A percentile compares a stretch with the other conserved stretches of the same genome.
Evolutionary conservation across 2,113 vertebrate genomes (phyloP).

Genomic region (Anser cygnoides): DNA sequence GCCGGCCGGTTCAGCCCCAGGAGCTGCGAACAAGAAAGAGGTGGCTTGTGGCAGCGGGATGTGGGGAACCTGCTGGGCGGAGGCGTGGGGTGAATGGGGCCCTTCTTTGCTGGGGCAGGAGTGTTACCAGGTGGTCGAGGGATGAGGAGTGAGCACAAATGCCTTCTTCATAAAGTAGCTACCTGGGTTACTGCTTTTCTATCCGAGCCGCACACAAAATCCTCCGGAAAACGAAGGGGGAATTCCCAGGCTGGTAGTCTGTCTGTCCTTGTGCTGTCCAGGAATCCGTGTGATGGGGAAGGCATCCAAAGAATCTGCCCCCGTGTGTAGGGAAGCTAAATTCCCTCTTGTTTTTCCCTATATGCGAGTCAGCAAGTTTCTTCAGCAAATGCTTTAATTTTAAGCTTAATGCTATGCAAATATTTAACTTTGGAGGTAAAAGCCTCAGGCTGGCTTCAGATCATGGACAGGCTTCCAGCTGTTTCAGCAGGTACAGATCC

Average conservation of each 20-base stretch:
- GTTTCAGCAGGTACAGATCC: slow-evolving; percentile 42
- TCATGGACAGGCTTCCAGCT: slow-evolving; percentile 21
- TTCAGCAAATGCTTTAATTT: slow-evolving; percentile 54
- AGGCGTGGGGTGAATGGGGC: slow-evolving; percentile 22
- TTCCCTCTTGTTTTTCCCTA: slow-evolving; percentile 47
- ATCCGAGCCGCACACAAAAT: neutral
- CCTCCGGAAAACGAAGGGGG: slow-evolving; percentile 16
- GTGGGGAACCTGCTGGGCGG: accelerated
- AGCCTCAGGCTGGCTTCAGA: slow-evolving; percentile 26
- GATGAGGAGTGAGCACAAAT: slow-evolving; percentile 30
- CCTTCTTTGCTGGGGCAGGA: slow-evolving; percentile 42
- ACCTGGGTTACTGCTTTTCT: slow-evolving; percentile 18
- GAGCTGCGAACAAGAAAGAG: neutral
- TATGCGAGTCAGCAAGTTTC: slow-evolving; percentile 55
- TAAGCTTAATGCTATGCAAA: slow-evolving; percentile 58
- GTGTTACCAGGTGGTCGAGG: slow-evolving; percentile 49
- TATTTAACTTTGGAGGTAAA: slow-evolving; percentile 59
- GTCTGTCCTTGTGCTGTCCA: slow-evolving; percentile 52
- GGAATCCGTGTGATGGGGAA: slow-evolving; percentile 60
- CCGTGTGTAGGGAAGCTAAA: slow-evolving; percentile 45
- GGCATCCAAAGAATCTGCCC: slow-evolving; percentile 52
- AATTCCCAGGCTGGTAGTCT: slow-evolving; percentile 22
- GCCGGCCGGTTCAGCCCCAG: accelerated
- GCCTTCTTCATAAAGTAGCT: slow-evolving; percentile 46
- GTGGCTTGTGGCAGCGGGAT: neutral